These are phyloP conservation scores for Schizopygopsis malacanthus DNA, from an alignment of 2,797 vertebrate genomes.

Conservation along the genomic window DNA sequence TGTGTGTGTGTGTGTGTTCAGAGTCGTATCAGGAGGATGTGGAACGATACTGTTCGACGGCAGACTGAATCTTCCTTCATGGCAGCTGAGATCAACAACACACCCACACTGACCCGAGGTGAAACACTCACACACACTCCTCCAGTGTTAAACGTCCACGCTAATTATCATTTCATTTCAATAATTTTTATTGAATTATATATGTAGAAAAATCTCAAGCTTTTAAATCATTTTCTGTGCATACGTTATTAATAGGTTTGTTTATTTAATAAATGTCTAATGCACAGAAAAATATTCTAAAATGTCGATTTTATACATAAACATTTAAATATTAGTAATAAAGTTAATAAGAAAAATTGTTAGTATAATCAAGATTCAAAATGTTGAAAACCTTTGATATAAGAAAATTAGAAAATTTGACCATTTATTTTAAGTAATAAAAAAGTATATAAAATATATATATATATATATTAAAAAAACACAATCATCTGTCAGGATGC, in stretches of 20 bases:
- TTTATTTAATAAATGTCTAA: background rate
- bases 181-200: too few species aligned
- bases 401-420: background rate
- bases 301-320: background rate
- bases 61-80: conserved; percentile 94
- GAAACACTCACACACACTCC: conserved; percentile 31
- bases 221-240: background rate
- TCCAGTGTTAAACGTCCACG: background rate
- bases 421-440: background rate
- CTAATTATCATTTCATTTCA: background rate
- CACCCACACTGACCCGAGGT: conserved; percentile 92
- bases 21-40: conserved; percentile 94
- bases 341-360: too few species aligned
- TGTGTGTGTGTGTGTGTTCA: conserved; percentile 68
- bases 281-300: too few species aligned
- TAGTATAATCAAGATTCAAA: too few species aligned
- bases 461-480: background rate
- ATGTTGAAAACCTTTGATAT: background rate
- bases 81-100: conserved; percentile 90
- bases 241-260: background rate
- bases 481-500: too few species aligned
- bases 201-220: background rate
- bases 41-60: conserved; percentile 92
- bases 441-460: too few species aligned
- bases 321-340: background rate